Percentiles rank a stretch among this genome's conserved stretches.
phyloP scores from a whole-genome alignment of 1,140 invertebrate species.

The Drosophila auraria region DNA sequence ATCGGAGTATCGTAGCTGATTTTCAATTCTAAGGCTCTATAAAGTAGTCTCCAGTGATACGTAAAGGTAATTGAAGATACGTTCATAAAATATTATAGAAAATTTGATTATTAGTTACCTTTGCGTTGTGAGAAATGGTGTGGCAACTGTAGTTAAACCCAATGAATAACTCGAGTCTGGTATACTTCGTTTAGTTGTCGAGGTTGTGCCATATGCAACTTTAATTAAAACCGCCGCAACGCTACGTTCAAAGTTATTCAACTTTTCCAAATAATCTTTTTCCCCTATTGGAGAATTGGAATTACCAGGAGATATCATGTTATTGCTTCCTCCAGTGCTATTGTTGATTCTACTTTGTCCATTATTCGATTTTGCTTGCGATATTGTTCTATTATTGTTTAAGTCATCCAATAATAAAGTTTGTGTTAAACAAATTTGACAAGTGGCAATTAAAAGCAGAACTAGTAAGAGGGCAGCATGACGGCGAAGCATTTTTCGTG shows the following conservation, averaged over 20 bases:
- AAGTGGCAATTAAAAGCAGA: slow-evolving; percentile 36
- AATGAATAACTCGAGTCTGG: slow-evolving; percentile 88
- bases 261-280: slow-evolving; percentile 72
- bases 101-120: slow-evolving; percentile 63
- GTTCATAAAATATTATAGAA: too few relatives aligned
- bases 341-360: slow-evolving; percentile 24
- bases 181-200: slow-evolving; percentile 88
- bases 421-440: slow-evolving; percentile 47
- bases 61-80: too few relatives aligned
- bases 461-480: slow-evolving; percentile 31
- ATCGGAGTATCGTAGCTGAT: too few relatives aligned
- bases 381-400: slow-evolving; percentile 32
- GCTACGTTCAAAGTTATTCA: slow-evolving; percentile 87
- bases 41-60: too few relatives aligned
- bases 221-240: slow-evolving; percentile 89
- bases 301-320: slow-evolving; percentile 26
- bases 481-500: slow-evolving; percentile 26
- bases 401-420: slow-evolving; percentile 47
- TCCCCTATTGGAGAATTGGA: slow-evolving; percentile 51
- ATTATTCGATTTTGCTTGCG: slow-evolving; percentile 20
- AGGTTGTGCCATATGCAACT: slow-evolving; percentile 89
- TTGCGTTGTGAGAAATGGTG: slow-evolving; percentile 87
- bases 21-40: too few relatives aligned
- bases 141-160: slow-evolving; percentile 87
- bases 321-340: slow-evolving; percentile 27